phyloP scores from a whole-genome alignment of 2,888 invertebrate species.

The Lucinisca nassula region DNA sequence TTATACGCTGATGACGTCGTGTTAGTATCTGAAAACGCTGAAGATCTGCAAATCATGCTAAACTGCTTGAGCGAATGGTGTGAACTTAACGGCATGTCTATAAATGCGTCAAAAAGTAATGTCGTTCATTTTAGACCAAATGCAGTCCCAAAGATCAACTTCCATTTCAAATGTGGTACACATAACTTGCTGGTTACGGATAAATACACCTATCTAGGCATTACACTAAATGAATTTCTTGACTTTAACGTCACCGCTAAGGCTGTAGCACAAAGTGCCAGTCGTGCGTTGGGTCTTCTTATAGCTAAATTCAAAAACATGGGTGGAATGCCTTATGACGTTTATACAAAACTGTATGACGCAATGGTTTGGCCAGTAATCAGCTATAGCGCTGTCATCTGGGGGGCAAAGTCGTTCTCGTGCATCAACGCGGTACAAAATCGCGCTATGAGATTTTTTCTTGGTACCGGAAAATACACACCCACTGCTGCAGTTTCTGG shows the following conservation, averaged over 20 bases:
- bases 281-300: slow-evolving; percentile 23
- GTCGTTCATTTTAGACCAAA: slow-evolving; percentile 37
- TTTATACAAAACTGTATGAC: slow-evolving; percentile 27
- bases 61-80: slow-evolving; percentile 40
- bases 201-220: slow-evolving; percentile 16
- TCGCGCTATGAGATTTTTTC: slow-evolving; percentile 5
- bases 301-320: slow-evolving; percentile 10
- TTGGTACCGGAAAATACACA: background rate
- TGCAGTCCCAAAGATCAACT: background rate
- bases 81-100: background rate
- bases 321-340: slow-evolving; percentile 10
- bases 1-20: slow-evolving; percentile 4
- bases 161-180: slow-evolving; percentile 21
- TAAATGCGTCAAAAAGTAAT: slow-evolving; percentile 45
- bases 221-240: slow-evolving; percentile 23
- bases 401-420: background rate
- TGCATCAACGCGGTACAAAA: slow-evolving; percentile 29
- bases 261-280: slow-evolving; percentile 10
- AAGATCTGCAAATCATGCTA: slow-evolving; percentile 36
- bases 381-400: slow-evolving; percentile 25
- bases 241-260: slow-evolving; percentile 22
- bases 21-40: slow-evolving; percentile 22
- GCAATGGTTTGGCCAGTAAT: background rate
- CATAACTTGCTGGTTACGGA: background rate
- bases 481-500: slow-evolving; percentile 10